A percentile compares a stretch with the other conserved stretches of the same genome.
Evolutionary conservation across 2,888 invertebrate genomes (phyloP).

Genomic region (Drosophila meridiana): DNA sequence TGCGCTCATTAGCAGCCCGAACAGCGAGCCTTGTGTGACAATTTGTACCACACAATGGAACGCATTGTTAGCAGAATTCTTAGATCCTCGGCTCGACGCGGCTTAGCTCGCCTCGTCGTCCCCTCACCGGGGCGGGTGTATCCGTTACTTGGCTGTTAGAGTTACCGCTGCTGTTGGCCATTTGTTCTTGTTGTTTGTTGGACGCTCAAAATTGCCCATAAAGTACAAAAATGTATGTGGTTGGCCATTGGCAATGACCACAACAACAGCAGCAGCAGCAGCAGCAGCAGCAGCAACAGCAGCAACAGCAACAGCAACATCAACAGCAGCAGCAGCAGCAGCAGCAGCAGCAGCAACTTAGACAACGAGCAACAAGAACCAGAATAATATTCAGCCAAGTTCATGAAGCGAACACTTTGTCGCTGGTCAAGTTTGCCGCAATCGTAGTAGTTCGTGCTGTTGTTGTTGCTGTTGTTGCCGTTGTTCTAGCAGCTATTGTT

Average conservation of each 20-base stretch:
- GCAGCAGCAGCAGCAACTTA: slow-evolving; percentile 21
- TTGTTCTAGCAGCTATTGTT: slow-evolving; percentile 13
- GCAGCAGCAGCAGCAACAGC: background rate
- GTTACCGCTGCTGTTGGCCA: slow-evolving; percentile 48
- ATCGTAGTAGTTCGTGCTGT: slow-evolving; percentile 1
- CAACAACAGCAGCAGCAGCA: slow-evolving; percentile 40
- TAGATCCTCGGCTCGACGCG: background rate
- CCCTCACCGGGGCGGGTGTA: slow-evolving; percentile 21
- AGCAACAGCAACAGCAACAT: slow-evolving; percentile 11
- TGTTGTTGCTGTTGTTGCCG: slow-evolving; percentile 23
- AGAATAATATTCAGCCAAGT: slow-evolving; percentile 48
- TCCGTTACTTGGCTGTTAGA: slow-evolving; percentile 64
- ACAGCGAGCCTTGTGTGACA: slow-evolving; percentile 57
- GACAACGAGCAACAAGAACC: slow-evolving; percentile 26
- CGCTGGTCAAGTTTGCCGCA: slow-evolving; percentile 48
- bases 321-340: slow-evolving; percentile 23
- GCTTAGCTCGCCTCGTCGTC: too few species aligned
- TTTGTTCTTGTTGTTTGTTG: slow-evolving; percentile 56
- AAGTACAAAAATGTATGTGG: slow-evolving; percentile 74
- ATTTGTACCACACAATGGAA: slow-evolving; percentile 67
- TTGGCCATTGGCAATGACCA: slow-evolving; percentile 57
- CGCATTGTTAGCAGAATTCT: slow-evolving; percentile 58
- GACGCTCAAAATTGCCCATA: slow-evolving; percentile 69
- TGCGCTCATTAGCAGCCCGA: slow-evolving; percentile 44
- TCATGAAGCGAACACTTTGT: slow-evolving; percentile 56